Evolutionary conservation across 2,113 vertebrate species (phyloP).

Genomic region (Tachuris rubrigastra): DNA sequence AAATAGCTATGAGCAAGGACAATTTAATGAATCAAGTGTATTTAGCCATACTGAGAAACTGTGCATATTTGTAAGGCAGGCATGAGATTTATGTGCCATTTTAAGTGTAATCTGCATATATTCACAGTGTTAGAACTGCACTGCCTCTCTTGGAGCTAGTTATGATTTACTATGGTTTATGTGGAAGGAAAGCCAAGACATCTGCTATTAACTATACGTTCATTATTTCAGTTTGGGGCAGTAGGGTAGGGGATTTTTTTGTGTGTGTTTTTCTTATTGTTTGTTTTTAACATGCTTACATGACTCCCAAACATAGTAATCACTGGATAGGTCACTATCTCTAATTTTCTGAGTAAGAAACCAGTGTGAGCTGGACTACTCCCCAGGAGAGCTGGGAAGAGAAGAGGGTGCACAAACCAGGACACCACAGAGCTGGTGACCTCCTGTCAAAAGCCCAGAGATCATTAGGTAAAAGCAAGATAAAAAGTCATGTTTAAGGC

Average conservation of each 20-base stretch:
- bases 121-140: background rate
- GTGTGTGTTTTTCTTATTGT: background rate
- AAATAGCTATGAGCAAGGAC: background rate
- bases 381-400: fast-evolving
- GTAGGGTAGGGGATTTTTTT: background rate
- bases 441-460: background rate
- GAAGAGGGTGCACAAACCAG: fast-evolving
- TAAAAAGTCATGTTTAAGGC: background rate
- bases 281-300: background rate
- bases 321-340: background rate
- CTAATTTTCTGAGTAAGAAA: background rate
- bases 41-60: background rate
- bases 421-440: background rate
- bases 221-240: background rate
- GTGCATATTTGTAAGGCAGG: background rate
- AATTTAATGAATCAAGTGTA: background rate
- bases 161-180: background rate
- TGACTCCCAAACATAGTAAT: background rate
- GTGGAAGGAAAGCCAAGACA: background rate
- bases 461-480: background rate
- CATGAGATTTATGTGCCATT: background rate
- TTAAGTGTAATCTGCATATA: background rate
- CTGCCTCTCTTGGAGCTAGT: background rate
- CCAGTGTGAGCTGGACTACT: background rate
- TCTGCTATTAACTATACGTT: background rate